Conservation (phyloP, 2,888 invertebrate genomes). For the Sphaerolaimus hirsutus region DNA sequence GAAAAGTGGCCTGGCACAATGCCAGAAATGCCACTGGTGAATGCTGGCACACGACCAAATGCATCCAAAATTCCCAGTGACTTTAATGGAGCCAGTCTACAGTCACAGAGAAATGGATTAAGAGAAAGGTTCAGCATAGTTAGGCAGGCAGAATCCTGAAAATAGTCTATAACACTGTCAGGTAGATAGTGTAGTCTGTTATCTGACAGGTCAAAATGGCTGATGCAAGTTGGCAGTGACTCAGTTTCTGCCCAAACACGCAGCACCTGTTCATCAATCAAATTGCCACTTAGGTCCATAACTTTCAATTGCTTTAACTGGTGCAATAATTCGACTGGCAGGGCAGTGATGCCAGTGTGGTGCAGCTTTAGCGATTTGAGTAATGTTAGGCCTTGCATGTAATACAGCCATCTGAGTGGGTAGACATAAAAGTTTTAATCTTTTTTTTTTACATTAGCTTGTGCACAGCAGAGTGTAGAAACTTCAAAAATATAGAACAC, state of each 20-base stretch:
- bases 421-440: too few species aligned
- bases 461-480: too few species aligned
- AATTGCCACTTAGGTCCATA: background rate
- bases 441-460: too few species aligned
- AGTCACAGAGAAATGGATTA: slow-evolving; percentile 18
- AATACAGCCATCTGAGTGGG: too few species aligned
- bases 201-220: background rate
- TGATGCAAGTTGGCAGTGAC: background rate
- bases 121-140: slow-evolving; percentile 14
- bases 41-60: background rate
- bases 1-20: background rate
- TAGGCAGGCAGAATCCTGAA: slow-evolving; percentile 5
- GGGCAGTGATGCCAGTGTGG: background rate
- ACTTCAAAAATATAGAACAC: too few species aligned
- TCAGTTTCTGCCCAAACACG: background rate
- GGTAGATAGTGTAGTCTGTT: background rate
- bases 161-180: background rate
- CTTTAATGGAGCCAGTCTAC: slow-evolving; percentile 12
- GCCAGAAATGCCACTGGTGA: background rate
- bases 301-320: background rate
- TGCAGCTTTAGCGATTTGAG: background rate
- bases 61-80: background rate
- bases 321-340: background rate
- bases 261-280: background rate
- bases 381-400: too few species aligned